Evolutionary conservation across 2,113 vertebrate genomes (phyloP).

Genomic region (Struthio camelus): DNA sequence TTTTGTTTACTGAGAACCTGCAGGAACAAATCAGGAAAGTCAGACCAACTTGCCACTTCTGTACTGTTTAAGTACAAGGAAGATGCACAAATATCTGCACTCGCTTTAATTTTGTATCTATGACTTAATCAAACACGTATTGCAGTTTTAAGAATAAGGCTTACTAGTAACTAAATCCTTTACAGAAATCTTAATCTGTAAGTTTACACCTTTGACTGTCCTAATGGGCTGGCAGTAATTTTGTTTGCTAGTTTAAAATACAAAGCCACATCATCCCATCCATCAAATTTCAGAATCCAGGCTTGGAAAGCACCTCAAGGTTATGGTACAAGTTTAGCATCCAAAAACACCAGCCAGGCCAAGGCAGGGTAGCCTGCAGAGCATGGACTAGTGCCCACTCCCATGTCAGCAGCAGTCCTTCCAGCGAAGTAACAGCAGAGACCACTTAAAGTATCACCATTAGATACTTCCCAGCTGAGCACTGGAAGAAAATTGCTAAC

Average conservation of each 20-base stretch:
- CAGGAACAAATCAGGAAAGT: constrained; percentile 13
- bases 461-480: background rate
- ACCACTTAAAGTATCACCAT: background rate
- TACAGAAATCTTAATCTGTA: background rate
- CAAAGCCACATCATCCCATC: background rate
- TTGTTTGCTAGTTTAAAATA: background rate
- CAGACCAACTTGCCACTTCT: background rate
- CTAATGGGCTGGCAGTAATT: background rate
- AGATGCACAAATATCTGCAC: background rate
- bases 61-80: background rate
- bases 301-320: background rate
- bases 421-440: background rate
- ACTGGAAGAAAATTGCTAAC: background rate
- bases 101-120: background rate
- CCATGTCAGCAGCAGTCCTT: background rate
- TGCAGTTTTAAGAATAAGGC: background rate
- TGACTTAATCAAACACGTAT: background rate
- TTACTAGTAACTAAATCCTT: background rate
- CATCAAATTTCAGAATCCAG: background rate
- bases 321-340: background rate
- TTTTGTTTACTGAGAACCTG: constrained; percentile 93
- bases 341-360: rapidly evolving
- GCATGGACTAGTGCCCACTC: background rate
- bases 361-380: background rate
- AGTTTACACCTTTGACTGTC: background rate